Evolutionary conservation across 2,113 vertebrate genomes (phyloP).

Genomic region (Dasyprocta punctata): DNA sequence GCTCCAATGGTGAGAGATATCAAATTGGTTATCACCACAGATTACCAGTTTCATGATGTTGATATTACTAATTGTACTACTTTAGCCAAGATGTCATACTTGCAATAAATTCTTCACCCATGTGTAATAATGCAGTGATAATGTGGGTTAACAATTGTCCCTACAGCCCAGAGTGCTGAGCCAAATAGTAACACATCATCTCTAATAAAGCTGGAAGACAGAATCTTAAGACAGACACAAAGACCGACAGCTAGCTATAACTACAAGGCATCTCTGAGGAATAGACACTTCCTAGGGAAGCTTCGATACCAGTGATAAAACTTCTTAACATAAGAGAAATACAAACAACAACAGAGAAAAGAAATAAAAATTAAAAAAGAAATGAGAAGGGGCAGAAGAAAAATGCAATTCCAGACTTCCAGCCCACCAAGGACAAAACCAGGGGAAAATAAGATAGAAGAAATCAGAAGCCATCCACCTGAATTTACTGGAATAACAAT

Average conservation of each 20-base stretch:
- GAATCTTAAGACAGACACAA: not conserved
- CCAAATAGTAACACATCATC: not conserved
- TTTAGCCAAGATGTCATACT: not conserved
- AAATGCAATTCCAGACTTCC: not conserved
- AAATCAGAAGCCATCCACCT: not conserved
- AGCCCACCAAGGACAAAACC: not conserved
- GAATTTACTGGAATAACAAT: not conserved
- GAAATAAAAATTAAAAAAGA: not conserved
- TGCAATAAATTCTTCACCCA: not conserved
- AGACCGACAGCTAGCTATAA: not conserved
- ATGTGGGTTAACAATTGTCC: not conserved
- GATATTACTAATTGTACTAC: not conserved
- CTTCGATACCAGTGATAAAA: not conserved
- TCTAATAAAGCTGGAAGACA: not conserved
- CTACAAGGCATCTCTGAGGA: not conserved
- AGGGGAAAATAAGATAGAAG: not conserved
- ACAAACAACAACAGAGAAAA: not conserved
- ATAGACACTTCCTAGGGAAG: not conserved
- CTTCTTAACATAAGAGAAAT: not conserved
- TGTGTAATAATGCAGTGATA: not conserved
- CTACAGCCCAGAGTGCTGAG: not conserved
- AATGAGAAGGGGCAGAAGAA: not conserved
- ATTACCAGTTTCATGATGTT: not conserved
- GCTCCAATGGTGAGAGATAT: not conserved
- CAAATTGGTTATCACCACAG: not conserved